Base-by-base conservation (phyloP, 1,140 invertebrate genomes). In the Cydia amplana region DNA sequence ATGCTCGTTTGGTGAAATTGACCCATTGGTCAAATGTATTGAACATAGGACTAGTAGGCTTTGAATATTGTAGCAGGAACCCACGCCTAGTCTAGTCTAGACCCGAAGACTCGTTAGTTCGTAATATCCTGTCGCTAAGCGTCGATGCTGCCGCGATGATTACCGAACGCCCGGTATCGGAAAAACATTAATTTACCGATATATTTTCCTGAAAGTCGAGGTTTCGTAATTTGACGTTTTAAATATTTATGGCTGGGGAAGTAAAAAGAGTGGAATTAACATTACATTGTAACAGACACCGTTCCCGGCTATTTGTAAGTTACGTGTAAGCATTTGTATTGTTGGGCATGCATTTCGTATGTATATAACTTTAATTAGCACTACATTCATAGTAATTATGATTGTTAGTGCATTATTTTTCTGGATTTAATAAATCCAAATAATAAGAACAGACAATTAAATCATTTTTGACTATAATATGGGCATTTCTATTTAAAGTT, bases 151-250 rank as follows among this genome's bases (percentile, higher is more conserved):
- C 51, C 51, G 51, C 51, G 51, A 55, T 60, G 55, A 60, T 60
- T 60, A 60, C 20, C 55, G 55, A 60, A 60, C 55, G 55, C 55
- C 55, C 55, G 55, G 55, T 60, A 60, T 60, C 55, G 55, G 55
- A 23, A 60, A 60, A 60, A 60, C 55, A 60, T 60, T 60, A 60
- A 60, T 60, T 60, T 60, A 23, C 55, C 55, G 55, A 60, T 60
- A 60, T 60, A 60, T 60, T 60, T 60, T 60, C 20, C 55, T 60
- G 55, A 60, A 60, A 23, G 55, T 60, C 55, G 55, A 60, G 55
- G 55, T 60, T 60, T 60, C 55, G 55, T 60, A 60, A 60, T 60
- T 60, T 60, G 20, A 60, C 20, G 55, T 60, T 23, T 60, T 60
- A 23, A 60, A 60, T 60, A 60, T 60, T 60, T 60, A 60, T 60